Base-by-base conservation (phyloP, 2,888 invertebrate species). In the Trypoxylon attenuatum region DNA sequence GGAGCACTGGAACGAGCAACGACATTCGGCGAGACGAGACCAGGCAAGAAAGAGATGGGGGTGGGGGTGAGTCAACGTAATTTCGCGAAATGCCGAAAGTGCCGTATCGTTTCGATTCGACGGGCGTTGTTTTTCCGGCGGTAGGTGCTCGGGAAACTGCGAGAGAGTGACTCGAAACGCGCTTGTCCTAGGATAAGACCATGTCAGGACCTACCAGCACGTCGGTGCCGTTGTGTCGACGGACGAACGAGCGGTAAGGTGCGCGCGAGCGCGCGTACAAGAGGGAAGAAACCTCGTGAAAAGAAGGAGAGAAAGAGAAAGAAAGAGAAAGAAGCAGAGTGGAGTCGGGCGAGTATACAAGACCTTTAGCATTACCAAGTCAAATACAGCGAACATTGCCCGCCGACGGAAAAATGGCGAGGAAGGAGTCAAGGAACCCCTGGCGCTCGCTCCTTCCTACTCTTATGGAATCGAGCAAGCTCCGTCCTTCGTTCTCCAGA, bases 311-410 rank as follows among this genome's bases (percentile, higher is more conserved):
- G 55, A 39, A 42, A 51, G 67, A 59, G 51, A 65, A 46, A 16
- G 39, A 47, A 13, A 43, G 45, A 47, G 23, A 45, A 50, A 43
- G 45, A 27, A 38, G 41, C 25, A 59, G 33, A 50, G 65, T 53
- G 57, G 54, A 61, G 29, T 23, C 55, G 56, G 71, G 71, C 67
- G 71, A 63, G 65, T 68, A 75, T 73, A 73, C 65, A 58, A 77
- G 80, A 76, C 68, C 81, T 78, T 82, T 71, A 68, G 76, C 76
- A 85, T 86, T 86, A 85, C 85, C 86, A 86, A 86, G 83, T 86
- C 86, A 86, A 86, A 85, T 85, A 76, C 72, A 50, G 62, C 54
- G 77, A 80, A 72, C 78, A 75, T 78, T 76, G 79, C 69, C 73
- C 74, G 71, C n/a, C 74, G 73, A 52, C 73, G 77, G 77, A 80